Conservation (phyloP, 2,113 vertebrate genomes). For the Chaetura pelagica region DNA sequence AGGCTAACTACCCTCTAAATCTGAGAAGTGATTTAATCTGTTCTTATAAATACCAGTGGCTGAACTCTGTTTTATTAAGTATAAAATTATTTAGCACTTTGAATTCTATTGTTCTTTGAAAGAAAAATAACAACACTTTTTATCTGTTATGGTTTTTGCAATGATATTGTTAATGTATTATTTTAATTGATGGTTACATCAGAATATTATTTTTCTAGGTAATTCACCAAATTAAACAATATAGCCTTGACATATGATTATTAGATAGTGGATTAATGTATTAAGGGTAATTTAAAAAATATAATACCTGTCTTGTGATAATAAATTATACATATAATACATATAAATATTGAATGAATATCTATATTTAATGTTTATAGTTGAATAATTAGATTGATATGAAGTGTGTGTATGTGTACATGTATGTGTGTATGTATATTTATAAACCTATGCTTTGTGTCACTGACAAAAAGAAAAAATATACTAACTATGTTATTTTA, state of each 20-base stretch:
- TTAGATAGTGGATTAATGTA: background rate
- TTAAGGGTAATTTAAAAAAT: background rate
- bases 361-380: background rate
- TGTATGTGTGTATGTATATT: fast-evolving
- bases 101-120: background rate
- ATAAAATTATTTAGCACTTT: background rate
- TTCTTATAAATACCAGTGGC: background rate
- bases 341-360: no score
- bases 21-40: background rate
- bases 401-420: fast-evolving
- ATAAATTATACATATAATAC: no score
- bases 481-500: background rate
- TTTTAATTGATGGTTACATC: background rate
- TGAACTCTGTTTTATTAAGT: background rate
- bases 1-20: background rate
- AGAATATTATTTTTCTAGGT: background rate
- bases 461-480: background rate
- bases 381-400: background rate
- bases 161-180: background rate
- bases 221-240: background rate
- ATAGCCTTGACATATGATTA: fast-evolving
- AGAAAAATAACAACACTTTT: background rate
- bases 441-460: background rate
- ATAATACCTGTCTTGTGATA: no score
- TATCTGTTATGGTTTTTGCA: background rate